phyloP scores from a whole-genome alignment of 2,113 vertebrate species.

The Propithecus coquereli region DNA sequence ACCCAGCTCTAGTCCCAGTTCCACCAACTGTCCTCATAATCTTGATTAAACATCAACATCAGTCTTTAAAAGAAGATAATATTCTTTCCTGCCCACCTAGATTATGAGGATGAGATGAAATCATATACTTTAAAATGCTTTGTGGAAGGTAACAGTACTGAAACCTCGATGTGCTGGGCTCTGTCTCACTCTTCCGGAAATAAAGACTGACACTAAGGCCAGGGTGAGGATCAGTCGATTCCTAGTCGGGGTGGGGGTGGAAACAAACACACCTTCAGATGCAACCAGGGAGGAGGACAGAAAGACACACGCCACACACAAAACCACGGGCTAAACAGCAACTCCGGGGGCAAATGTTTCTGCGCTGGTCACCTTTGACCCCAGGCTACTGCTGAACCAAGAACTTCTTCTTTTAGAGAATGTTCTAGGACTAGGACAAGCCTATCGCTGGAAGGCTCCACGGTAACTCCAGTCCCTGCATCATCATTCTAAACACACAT shows the following conservation, averaged over 20 bases:
- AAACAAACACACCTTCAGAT: background rate
- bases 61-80: background rate
- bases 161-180: background rate
- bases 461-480: background rate
- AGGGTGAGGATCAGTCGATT: background rate
- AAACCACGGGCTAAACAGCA: background rate
- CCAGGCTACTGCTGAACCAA: background rate
- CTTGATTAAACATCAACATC: background rate
- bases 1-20: background rate
- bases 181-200: background rate
- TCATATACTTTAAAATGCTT: background rate
- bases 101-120: background rate
- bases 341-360: background rate
- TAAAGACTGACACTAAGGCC: background rate
- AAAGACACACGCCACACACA: background rate
- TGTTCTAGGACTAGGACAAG: background rate
- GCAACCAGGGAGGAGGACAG: background rate
- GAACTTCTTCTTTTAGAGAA: constrained; percentile 6
- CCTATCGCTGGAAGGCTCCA: background rate
- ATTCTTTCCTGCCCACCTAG: background rate
- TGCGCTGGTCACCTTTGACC: background rate
- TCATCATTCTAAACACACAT: background rate
- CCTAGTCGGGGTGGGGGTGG: background rate
- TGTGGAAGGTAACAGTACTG: background rate
- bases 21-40: background rate